Evolutionary conservation across 2,113 vertebrate genomes (phyloP), one percentile per base, ranked within the genome.

Genomic region (Notarius quadriscutis): DNA sequence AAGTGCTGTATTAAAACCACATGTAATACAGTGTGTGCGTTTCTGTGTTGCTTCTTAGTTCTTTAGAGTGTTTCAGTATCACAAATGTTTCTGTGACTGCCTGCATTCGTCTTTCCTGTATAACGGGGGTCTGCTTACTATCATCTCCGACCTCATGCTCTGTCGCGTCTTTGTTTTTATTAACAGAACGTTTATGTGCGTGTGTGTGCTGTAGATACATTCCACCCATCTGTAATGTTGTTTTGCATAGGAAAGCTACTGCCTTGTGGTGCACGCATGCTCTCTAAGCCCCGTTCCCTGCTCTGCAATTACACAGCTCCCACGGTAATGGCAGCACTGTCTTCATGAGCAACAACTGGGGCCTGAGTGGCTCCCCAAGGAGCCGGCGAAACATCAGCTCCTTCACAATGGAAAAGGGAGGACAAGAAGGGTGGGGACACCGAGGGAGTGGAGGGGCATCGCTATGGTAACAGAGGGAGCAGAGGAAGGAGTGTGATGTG

Each of bases 381-480:
- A 63, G 34, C n/a, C 41, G 80, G 80, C 77, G 72, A 82, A 84
- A 85, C 51, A 81, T 25, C 41, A 74, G 53, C 57, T 78, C 50
- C 55, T 81, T 81, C 27, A 60, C 63, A 72, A 50, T 58, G 86
- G 81, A 72, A 41, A 55, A 60, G 62, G 57, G 81, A 87, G 72
- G 27, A 82, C 74, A 55, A 17, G 81, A 48, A 86, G 88, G 86
- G 84, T 87, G 87, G 83, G 65, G 86, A 87, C 79, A 3, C 60
- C 83, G 65, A 81, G 11, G 57, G 57, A 81, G 79, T 81, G 79
- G 30, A 81, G 84, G 74, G 75, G 84, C 20, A 88, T 88, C 79
- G 48, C 89, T 88, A 90, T 90, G 87, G 89, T 82, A 87, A 87
- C 69, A 51, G 71, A 60, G 22, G 60, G 81, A 84, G 65, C 74